Base-by-base conservation (phyloP, 2,888 invertebrate genomes). In the Axea sp. region DNA sequence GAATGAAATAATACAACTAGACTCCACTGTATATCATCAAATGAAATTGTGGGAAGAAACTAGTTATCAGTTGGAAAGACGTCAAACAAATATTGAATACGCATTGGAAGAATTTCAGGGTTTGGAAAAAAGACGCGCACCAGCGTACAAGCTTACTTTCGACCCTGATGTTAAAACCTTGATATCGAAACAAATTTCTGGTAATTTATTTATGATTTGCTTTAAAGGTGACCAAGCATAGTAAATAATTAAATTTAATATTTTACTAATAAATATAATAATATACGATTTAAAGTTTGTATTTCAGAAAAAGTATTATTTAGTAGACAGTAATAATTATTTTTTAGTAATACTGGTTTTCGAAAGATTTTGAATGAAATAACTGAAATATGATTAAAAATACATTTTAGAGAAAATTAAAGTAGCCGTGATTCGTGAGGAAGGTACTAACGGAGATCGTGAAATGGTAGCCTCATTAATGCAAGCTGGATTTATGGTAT, bases 401-500 rank as follows among this genome's bases (percentile, higher is more conserved):
- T n/a, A n/a, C n/a, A n/a, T n/a, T 55, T 30, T 8, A 65, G 72
- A n/a, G 11, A 19, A 26, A 28, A 47, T 73, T 12, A 73, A 89
- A 65, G 96, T 99, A 0, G 98, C 97, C 3, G 96, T 99, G 0
- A 89, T 99, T 37, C 90, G 99, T 31, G 99, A 99, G 89, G 99
- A 99, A 91, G 99, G 97, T 41, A 94, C 93, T 17, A 99, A 99
- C 83, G 98, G 99, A 12, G 99, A 99, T 83, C 91, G 99, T 28
- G 99, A 99, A 90, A 98, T 99, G 98, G 95, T 96, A 9, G 96
- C 96, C 0, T 91, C 95, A 0, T 90, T 98, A 41, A 90, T 93
- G 81, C 92, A 94, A 89, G 97, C 95, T 2, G 96, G 97, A 78
- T 95, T 95, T 80, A 94, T 95, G 81, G 96, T 96, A 4, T 96